Conservation (phyloP, 2,113 vertebrate genomes). For the Mesembrinibis cayennensis region DNA sequence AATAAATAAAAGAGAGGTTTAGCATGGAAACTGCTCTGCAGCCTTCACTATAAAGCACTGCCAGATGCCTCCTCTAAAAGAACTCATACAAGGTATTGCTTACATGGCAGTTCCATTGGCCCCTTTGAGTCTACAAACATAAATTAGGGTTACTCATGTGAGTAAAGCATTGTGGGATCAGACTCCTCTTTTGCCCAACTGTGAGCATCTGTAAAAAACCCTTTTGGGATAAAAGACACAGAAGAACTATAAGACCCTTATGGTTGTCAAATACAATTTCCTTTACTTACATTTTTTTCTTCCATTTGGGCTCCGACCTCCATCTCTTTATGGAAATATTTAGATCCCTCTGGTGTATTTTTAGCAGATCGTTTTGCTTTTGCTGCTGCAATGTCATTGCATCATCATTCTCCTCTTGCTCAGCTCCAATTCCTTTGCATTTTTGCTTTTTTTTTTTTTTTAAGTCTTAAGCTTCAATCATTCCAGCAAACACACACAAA, state of each 20-base stretch:
- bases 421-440: conserved; percentile 27
- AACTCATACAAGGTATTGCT: conserved; percentile 19
- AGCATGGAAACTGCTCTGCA: conserved; percentile 26
- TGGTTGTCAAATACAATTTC: conserved; percentile 77
- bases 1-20: conserved; percentile 32
- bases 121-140: not conserved
- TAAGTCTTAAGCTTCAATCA: conserved; percentile 30
- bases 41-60: conserved; percentile 36
- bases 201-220: conserved; percentile 57
- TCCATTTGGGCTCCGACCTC: conserved; percentile 60
- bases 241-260: conserved; percentile 74
- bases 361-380: conserved; percentile 71
- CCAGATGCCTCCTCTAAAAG: conserved; percentile 55
- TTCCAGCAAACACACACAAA: not conserved
- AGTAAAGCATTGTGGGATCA: conserved; percentile 34
- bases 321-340: conserved; percentile 79
- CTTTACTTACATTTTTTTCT: conserved; percentile 70
- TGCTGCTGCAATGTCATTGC: conserved; percentile 65
- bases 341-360: conserved; percentile 72
- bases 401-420: conserved; percentile 56
- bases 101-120: not conserved
- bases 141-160: conserved; percentile 33
- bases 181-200: conserved; percentile 24
- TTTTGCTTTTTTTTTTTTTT: not conserved
- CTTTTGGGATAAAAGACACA: conserved; percentile 71